Percentiles rank a stretch among this genome's conserved stretches.
Conservation (phyloP, 2,888 invertebrate genomes). For the Agrotis segetum region DNA sequence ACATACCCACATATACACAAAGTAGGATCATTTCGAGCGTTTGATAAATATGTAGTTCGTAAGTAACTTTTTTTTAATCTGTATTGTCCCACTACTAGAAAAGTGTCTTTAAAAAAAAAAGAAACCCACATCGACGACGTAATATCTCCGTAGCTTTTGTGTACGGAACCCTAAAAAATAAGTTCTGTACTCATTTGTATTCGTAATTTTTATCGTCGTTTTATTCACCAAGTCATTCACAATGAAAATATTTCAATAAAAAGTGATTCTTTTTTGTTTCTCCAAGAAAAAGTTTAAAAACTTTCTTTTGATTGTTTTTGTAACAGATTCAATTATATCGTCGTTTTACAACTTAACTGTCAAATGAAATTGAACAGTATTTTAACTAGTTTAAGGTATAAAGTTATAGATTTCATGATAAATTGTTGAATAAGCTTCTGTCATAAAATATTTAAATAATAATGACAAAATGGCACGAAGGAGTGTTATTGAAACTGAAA, state of each 20-base stretch:
- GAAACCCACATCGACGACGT: too few species aligned
- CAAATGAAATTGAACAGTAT: background rate
- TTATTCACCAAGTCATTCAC: background rate
- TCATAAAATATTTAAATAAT: constrained; percentile 22
- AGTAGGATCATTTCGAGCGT: too few species aligned
- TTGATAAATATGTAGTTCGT: too few species aligned
- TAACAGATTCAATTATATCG: background rate
- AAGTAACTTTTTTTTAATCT: too few species aligned
- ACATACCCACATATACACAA: too few species aligned
- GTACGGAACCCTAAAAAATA: too few species aligned
- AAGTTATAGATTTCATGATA: constrained; percentile 9
- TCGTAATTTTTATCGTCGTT: background rate
- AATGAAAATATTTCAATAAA: background rate
- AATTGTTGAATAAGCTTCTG: constrained; percentile 14
- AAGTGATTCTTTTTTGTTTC: constrained; percentile 1
- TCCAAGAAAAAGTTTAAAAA: background rate
- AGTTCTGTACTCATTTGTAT: background rate
- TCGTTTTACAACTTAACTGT: constrained; percentile 6
- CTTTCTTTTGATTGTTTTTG: constrained; percentile 13
- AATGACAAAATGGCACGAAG: background rate
- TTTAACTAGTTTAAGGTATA: constrained; percentile 3
- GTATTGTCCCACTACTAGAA: too few species aligned
- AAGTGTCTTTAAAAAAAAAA: too few species aligned
- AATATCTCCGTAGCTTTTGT: too few species aligned
- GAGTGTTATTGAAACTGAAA: background rate